Percentiles rank a stretch among this genome's conserved stretches.
phyloP scores from a whole-genome alignment of 2,797 vertebrate species.

The Champsocephalus gunnari region DNA sequence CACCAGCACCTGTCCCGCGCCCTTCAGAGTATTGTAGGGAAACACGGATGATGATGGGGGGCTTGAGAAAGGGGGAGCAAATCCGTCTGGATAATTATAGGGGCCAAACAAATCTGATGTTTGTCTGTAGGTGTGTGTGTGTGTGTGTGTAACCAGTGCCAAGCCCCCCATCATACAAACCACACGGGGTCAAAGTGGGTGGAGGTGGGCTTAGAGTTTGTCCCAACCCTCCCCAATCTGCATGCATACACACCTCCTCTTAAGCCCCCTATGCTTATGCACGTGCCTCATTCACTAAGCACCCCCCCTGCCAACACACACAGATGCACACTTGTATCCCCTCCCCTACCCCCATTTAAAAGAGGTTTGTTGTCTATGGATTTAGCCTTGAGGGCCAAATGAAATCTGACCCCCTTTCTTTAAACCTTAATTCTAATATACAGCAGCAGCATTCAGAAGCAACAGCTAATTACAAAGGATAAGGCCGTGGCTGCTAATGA shows the following conservation, averaged over 20 bases:
- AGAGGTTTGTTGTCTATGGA: conserved; percentile 64
- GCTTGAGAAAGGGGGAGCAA: neutral
- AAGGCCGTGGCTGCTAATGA: conserved; percentile 63
- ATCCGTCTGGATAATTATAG: conserved; percentile 53
- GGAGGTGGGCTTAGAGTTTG: conserved; percentile 30
- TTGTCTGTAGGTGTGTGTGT: conserved; percentile 12
- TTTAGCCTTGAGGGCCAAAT: conserved; percentile 66
- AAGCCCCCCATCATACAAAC: conserved; percentile 1
- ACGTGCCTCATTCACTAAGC: conserved; percentile 56
- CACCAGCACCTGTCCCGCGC: conserved; percentile 63
- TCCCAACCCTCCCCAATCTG: conserved; percentile 40
- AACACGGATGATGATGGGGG: conserved; percentile 1
- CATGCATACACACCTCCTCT: conserved; percentile 53
- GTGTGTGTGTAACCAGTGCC: conserved; percentile 18
- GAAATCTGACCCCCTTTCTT: conserved; percentile 57
- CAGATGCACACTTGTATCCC: conserved; percentile 30
- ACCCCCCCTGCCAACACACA: conserved; percentile 7
- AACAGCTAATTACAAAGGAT: conserved; percentile 72
- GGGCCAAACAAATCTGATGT: conserved; percentile 49
- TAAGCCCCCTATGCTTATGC: conserved; percentile 49
- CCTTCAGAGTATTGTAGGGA: conserved; percentile 46
- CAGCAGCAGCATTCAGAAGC: conserved; percentile 51
- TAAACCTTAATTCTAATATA: conserved; percentile 42
- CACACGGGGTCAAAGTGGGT: conserved; percentile 33
- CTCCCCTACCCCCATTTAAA: conserved; percentile 39